Evolutionary conservation across 2,797 vertebrate species (phyloP).

Genomic region (Buceros bicornis): DNA sequence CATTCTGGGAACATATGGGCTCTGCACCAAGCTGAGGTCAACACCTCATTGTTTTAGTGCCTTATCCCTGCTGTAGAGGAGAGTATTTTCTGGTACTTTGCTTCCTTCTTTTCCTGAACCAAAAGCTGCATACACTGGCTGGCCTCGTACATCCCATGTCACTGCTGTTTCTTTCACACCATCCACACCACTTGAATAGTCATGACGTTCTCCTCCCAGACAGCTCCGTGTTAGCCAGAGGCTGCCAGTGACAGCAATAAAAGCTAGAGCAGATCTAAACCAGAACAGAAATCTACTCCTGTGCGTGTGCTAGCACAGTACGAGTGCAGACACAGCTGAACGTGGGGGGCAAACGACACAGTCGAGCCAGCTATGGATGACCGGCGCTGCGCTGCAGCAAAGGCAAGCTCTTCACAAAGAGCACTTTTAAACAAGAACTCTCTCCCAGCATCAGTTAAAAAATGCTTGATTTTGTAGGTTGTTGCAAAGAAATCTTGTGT

Average conservation of each 20-base stretch:
- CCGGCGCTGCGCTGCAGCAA: neutral
- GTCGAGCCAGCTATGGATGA: neutral
- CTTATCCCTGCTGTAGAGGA: neutral
- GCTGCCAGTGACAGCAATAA: neutral
- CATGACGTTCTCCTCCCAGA: neutral
- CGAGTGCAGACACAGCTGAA: neutral
- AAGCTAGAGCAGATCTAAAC: neutral
- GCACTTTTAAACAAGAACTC: neutral
- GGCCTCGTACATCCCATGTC: neutral
- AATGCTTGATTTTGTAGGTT: neutral
- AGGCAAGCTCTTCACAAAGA: neutral
- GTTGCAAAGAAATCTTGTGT: neutral
- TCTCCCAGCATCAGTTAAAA: neutral
- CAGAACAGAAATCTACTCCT: neutral
- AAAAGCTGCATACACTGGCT: neutral
- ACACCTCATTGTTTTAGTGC: neutral
- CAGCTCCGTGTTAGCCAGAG: neutral
- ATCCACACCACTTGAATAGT: neutral
- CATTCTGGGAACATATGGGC: accelerated
- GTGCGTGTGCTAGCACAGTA: accelerated
- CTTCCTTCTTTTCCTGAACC: neutral
- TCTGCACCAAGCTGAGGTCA: neutral
- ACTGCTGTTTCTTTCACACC: neutral
- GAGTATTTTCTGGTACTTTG: neutral
- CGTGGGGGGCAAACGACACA: neutral